Percentiles rank a stretch among this genome's conserved stretches.
phyloP scores from a whole-genome alignment of 2,797 vertebrate species.

The Alcedo quadribrachys region DNA sequence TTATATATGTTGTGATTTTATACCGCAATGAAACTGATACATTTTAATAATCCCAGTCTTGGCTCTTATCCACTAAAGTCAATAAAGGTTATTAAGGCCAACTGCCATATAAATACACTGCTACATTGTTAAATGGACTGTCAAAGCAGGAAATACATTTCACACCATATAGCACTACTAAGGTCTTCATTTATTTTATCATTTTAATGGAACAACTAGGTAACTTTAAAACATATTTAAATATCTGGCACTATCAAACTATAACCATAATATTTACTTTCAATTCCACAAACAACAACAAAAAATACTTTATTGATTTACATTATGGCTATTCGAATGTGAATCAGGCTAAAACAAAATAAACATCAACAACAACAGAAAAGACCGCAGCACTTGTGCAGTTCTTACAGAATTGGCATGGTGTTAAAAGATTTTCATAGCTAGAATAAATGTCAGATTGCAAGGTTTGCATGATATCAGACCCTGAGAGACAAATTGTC shows the following conservation, averaged over 20 bases:
- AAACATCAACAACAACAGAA: constrained; percentile 11
- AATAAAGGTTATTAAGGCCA: constrained; percentile 95
- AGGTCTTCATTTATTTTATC: no score
- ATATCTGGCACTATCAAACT: no score
- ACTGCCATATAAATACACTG: constrained; percentile 87
- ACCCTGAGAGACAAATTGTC: constrained; percentile 85
- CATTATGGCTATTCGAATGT: constrained; percentile 7
- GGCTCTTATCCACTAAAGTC: constrained; percentile 89
- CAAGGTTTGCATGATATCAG: constrained; percentile 84
- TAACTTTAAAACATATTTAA: no score
- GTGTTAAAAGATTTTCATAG: constrained; percentile 80
- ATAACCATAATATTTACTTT: background rate
- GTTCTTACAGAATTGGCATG: constrained; percentile 18
- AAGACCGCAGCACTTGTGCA: constrained; percentile 12
- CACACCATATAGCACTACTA: no score
- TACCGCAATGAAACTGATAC: constrained; percentile 74
- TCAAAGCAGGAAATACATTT: constrained; percentile 79
- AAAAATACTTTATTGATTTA: background rate
- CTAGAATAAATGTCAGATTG: constrained; percentile 96
- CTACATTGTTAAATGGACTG: constrained; percentile 83
- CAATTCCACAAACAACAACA: constrained; percentile 13
- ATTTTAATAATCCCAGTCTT: no score
- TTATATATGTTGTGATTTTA: constrained; percentile 88
- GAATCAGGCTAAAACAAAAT: constrained; percentile 20
- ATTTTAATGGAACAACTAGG: no score